Evolutionary conservation across 2,888 invertebrate genomes (phyloP).

Genomic region (Dynastes tityus): DNA sequence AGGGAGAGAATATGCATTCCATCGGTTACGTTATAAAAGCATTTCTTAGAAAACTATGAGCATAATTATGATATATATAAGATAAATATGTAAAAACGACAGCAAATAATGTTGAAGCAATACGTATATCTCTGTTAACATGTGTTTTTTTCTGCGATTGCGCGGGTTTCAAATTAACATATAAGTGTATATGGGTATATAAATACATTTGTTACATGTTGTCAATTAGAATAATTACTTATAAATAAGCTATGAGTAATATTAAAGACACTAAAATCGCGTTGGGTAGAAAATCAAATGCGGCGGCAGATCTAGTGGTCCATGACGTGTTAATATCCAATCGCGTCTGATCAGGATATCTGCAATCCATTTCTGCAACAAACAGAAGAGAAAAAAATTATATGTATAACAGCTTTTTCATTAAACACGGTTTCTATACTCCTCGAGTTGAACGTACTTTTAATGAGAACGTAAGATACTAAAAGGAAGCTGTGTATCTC

Average conservation of each 20-base stretch:
- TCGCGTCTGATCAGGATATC: slow-evolving; percentile 78
- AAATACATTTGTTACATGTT: slow-evolving; percentile 23
- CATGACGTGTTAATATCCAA: slow-evolving; percentile 60
- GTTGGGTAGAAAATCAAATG: slow-evolving; percentile 18
- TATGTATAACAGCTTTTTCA: slow-evolving; percentile 8
- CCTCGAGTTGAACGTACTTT: slow-evolving; percentile 29
- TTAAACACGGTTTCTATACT: slow-evolving; percentile 27
- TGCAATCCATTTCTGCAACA: slow-evolving; percentile 78
- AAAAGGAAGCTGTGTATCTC: neutral
- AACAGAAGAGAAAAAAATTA: slow-evolving; percentile 39
- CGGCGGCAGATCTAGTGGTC: slow-evolving; percentile 43
- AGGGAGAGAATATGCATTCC: neutral
- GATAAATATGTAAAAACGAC: neutral
- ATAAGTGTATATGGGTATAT: slow-evolving; percentile 28
- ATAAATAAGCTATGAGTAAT: slow-evolving; percentile 50
- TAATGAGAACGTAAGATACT: slow-evolving; percentile 17
- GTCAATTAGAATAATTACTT: slow-evolving; percentile 42
- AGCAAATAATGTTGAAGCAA: slow-evolving; percentile 7
- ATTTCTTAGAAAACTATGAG: slow-evolving; percentile 3
- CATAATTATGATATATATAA: neutral
- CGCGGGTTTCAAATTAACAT: slow-evolving; percentile 22
- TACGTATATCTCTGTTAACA: slow-evolving; percentile 6
- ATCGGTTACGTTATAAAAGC: slow-evolving; percentile 1
- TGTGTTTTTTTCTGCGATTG: slow-evolving; percentile 14
- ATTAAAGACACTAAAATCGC: slow-evolving; percentile 36